Evolutionary conservation across 1,140 invertebrate genomes (phyloP).

Genomic region (Phymastichus coffea): DNA sequence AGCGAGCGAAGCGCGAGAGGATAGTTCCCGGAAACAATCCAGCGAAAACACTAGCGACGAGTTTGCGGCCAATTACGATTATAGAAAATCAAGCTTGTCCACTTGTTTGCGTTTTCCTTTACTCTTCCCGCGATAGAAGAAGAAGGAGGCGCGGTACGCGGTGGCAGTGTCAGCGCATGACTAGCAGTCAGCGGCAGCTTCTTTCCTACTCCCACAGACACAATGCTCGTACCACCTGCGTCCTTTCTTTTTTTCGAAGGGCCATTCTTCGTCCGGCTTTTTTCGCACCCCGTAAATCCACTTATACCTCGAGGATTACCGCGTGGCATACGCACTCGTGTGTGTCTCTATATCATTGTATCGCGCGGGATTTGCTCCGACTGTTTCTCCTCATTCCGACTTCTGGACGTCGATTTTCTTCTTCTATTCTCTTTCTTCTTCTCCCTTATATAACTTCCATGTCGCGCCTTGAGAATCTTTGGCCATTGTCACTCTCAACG

Average conservation of each 20-base stretch:
- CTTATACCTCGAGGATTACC: conserved; percentile 5
- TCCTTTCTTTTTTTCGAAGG: not conserved
- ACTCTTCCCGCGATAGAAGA: not conserved
- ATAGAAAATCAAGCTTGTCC: conserved; percentile 2
- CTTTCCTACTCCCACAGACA: too few species aligned
- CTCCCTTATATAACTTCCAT: conserved; percentile 14
- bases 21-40: conserved; percentile 4
- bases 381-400: not conserved
- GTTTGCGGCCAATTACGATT: conserved; percentile 17
- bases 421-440: too few species aligned
- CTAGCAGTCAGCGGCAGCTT: too few species aligned
- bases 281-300: conserved; percentile 24
- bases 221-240: too few species aligned
- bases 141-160: not conserved
- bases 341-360: conserved; percentile 5
- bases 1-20: too few species aligned
- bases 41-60: not conserved
- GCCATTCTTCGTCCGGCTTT: not conserved
- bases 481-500: too few species aligned
- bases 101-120: not conserved
- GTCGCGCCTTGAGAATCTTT: not conserved
- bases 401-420: not conserved
- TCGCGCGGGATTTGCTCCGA: conserved; percentile 1
- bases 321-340: not conserved
- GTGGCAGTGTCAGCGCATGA: too few species aligned